Base-by-base conservation (phyloP, 2,797 vertebrate genomes). In the Sparidentex hasta region DNA sequence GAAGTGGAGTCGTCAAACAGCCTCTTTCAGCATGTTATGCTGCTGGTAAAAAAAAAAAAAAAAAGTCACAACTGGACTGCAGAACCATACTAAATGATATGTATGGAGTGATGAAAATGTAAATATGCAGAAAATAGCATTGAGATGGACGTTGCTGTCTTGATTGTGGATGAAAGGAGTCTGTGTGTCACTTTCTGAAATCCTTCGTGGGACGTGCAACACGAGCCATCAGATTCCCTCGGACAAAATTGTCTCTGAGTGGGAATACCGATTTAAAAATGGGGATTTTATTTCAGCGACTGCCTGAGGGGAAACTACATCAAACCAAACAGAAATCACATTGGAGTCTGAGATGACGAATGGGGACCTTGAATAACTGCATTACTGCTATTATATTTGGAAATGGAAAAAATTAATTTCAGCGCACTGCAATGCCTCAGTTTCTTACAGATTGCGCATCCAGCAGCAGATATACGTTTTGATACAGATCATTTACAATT, bases 221-320 rank as follows among this genome's bases (percentile, higher is more conserved):
- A 65, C 62, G 44, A 83, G 64, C 57, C 48, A 85, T 90, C 79
- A 74, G 68, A 87, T 90, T 85, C 76, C 81, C 80, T 84, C 66
- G 78, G 69, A 83, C 48, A 4, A 69, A 78, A 84, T 61, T 67
- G 65, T 83, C 80, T 79, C 27, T 74, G 71, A 86, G 61, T 81
- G 85, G 75, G 69, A 89, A 77, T 72, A 86, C 61, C 59, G 9
- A 81, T 79, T 90, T 70, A 79, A 33, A 83, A 89, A 85, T 82
- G 66, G 73, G 73, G 86, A 87, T 93, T 90, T 87, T 90, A 90
- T 92, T 92, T 87, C 88, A 89, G 84, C 17, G 27, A 82, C 78
- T 89, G 93, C 92, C 93, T 87, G 86, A 88, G 83, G 92, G 83
- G 62, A 86, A 88, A 92, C 88, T 85, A 81, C 78, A 90, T 92